Evolutionary conservation across 2,797 vertebrate species (phyloP).

Genomic region (Micromesistius poutassou): DNA sequence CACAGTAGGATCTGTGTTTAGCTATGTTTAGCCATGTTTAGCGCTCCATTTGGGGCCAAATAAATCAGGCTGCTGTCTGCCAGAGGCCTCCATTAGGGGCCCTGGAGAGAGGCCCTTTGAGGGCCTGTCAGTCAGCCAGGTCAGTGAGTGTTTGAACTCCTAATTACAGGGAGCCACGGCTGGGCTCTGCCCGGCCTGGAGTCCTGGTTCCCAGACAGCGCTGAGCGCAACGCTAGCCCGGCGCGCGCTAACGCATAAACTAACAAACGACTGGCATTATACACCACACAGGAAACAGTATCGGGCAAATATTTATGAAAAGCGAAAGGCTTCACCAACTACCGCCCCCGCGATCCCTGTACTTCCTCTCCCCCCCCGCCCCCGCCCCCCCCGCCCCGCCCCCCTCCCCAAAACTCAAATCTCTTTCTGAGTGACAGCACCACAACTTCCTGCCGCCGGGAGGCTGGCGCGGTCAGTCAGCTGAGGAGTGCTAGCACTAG

Average conservation of each 20-base stretch:
- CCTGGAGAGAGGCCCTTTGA: conserved; percentile 57
- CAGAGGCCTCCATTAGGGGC: conserved; percentile 77
- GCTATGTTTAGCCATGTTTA: conserved; percentile 63
- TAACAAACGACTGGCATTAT: conserved; percentile 62
- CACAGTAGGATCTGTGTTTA: conserved; percentile 76
- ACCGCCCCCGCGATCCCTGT: conserved; percentile 32
- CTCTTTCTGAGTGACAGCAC: conserved; percentile 44
- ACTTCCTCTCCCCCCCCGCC: conserved; percentile 16
- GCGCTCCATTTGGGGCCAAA: conserved; percentile 73
- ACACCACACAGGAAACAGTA: conserved; percentile 54
- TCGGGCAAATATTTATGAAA: conserved; percentile 67
- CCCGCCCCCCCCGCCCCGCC: conserved; percentile 35
- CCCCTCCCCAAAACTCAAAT: conserved; percentile 42
- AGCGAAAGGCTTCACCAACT: conserved; percentile 45
- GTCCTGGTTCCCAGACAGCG: conserved; percentile 35
- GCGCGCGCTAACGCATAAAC: conserved; percentile 59
- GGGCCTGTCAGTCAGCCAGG: conserved; percentile 74
- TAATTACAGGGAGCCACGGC: conserved; percentile 75
- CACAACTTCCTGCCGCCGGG: conserved; percentile 22
- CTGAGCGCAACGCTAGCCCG: conserved; percentile 37
- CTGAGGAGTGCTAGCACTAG: conserved; percentile 25
- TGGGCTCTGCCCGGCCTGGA: conserved; percentile 32
- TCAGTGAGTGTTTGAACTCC: conserved; percentile 71
- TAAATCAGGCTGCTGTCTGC: conserved; percentile 75
- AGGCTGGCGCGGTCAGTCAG: conserved; percentile 33